Conservation (phyloP, 2,797 vertebrate species). For the Hirundo rustica region DNA sequence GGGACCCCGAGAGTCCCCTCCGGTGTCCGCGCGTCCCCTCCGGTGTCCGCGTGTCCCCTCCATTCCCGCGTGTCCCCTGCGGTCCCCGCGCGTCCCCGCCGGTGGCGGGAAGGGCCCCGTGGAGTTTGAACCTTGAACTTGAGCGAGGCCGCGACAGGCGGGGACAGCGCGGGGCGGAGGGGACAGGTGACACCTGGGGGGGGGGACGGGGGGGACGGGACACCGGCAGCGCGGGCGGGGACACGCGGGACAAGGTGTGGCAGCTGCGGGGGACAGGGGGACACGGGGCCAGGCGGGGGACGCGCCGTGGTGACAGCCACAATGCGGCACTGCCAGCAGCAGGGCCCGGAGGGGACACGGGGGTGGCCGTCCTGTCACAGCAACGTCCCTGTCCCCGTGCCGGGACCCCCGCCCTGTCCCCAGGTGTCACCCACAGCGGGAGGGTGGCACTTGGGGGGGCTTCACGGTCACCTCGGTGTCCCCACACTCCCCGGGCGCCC, state of each 20-base stretch:
- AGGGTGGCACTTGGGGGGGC: background rate
- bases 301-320: too few relatives aligned
- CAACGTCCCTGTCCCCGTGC: background rate
- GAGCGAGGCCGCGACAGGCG: background rate
- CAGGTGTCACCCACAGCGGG: background rate
- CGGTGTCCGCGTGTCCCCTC: background rate
- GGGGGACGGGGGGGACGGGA: too few relatives aligned
- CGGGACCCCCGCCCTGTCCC: background rate
- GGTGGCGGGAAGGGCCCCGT: background rate
- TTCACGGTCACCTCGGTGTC: background rate
- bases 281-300: too few relatives aligned
- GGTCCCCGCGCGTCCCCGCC: background rate
- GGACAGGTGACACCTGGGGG: background rate
- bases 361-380: background rate
- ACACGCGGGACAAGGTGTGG: too few relatives aligned
- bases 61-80: background rate
- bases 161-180: background rate
- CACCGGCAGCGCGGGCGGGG: too few relatives aligned
- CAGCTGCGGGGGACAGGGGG: too few relatives aligned
- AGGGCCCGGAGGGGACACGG: background rate
- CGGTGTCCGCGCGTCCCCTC: background rate
- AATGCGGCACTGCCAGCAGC: background rate
- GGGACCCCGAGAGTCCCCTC: background rate
- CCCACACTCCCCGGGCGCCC: too few relatives aligned
- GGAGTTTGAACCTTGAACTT: conserved; percentile 49